Evolutionary conservation across 2,797 vertebrate genomes (phyloP).

Genomic region (Gambelia wislizenii): DNA sequence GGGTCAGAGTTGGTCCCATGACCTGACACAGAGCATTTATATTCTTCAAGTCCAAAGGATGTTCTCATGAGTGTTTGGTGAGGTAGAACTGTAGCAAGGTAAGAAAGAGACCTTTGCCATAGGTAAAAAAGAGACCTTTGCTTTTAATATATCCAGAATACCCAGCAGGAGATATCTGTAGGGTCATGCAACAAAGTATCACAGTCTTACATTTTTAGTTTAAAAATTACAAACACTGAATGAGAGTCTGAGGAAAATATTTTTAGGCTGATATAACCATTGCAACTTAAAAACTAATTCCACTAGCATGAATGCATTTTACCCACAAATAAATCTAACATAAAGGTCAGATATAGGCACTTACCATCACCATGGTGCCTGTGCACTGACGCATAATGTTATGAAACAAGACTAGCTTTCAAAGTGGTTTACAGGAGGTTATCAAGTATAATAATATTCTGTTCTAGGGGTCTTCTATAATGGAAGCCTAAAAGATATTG

Average conservation of each 20-base stretch:
- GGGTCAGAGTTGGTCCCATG: not conserved
- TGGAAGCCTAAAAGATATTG: conserved; percentile 55
- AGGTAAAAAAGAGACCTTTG: no score
- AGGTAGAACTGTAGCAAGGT: no score
- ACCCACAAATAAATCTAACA: conserved; percentile 11
- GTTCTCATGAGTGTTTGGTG: not conserved
- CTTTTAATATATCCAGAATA: not conserved
- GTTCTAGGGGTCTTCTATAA: conserved; percentile 49
- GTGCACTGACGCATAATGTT: conserved; percentile 43
- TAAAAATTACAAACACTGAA: not conserved
- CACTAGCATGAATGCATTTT: conserved; percentile 36
- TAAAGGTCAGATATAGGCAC: conserved; percentile 11
- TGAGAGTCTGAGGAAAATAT: not conserved
- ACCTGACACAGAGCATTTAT: not conserved
- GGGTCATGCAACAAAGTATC: conserved; percentile 1
- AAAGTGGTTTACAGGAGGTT: conserved; percentile 47
- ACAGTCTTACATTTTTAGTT: conserved; percentile 49
- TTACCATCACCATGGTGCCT: conserved; percentile 34
- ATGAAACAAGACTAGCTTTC: conserved; percentile 53
- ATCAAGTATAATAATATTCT: conserved; percentile 35
- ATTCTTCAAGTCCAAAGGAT: not conserved
- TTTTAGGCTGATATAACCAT: not conserved
- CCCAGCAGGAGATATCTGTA: not conserved
- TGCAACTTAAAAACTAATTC: conserved; percentile 4
- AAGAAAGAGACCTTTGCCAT: not conserved